Evolutionary conservation across 2,797 vertebrate species (phyloP), one percentile per base, ranked within the genome.

Genomic region (Oreochromis grahami): DNA sequence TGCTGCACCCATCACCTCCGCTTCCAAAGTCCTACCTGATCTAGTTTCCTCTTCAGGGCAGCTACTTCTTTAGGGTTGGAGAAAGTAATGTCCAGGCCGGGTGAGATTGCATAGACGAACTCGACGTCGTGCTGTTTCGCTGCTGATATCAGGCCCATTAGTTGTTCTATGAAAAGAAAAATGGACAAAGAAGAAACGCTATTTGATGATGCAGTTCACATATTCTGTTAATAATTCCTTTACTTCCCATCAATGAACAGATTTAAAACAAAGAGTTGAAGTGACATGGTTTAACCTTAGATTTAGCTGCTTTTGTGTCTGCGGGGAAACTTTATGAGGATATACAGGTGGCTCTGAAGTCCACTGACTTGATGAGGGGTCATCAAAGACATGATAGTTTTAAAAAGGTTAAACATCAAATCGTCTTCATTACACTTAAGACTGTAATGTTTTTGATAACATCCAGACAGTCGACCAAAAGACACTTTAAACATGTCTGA

Each of bases 41-140:
- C 97, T 84, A 99, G 94, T 92, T 99, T 99, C 91, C 97, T 98
- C 92, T 99, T 99, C 86, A 99, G 92, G 1, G 98, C 97, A 5
- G 96, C 94, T 1, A 98, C 96, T 89, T 99, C 99, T 90, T 97
- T 98, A 51, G 97, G 97, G 94, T 98, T 99, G 79, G 98, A 99
- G 92, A 99, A 99, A 15, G 98, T 99, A 52, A 99, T 97, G 92
- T 99, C 98, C 89, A 99, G 96, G 41, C 99, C 99, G 6, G 99
- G 99, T 2, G 99, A 99, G 91, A 99, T 98, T 52, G 99, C 98
- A 80, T 99, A 99, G 89, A 99, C 96, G 83, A 99, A 99, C 41
- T 99, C 97, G 15, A 99, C 96, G 13, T 96, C 84, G n/a, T 97
- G 97, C 87, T 97, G 96, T 89, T 97, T 97, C 3, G 99, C 97